phyloP scores from a whole-genome alignment of 1,140 invertebrate genomes.

The Anoplophora glabripennis region DNA sequence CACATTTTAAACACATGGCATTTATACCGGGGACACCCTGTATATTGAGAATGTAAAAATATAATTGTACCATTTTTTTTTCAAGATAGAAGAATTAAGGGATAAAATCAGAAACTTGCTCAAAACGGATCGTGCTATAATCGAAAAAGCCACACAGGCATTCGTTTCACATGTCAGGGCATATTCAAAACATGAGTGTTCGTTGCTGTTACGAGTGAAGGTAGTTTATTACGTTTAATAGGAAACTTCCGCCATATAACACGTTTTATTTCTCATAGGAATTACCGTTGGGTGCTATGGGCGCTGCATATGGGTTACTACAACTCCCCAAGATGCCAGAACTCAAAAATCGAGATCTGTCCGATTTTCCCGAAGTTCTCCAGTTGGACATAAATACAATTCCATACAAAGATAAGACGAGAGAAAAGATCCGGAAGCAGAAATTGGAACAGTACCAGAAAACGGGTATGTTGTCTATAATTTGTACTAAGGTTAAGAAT shows the following conservation, averaged over 20 bases:
- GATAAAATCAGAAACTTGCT: conserved; percentile 62
- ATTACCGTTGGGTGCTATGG: conserved; percentile 81
- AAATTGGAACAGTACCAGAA: conserved; percentile 70
- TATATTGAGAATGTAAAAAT: background rate
- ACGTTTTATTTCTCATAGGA: conserved; percentile 54
- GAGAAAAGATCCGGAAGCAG: conserved; percentile 68
- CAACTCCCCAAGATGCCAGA: conserved; percentile 95
- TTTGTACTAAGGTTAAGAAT: too few species aligned
- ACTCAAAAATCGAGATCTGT: conserved; percentile 67
- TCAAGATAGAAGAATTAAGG: conserved; percentile 38
- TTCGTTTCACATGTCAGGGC: conserved; percentile 94
- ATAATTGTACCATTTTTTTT: conserved; percentile 14
- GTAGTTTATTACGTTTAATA: conserved; percentile 38
- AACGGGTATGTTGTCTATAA: conserved; percentile 56
- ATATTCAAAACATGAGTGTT: conserved; percentile 96
- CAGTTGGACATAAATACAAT: conserved; percentile 74
- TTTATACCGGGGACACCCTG: background rate
- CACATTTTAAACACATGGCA: background rate
- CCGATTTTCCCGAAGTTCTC: conserved; percentile 63
- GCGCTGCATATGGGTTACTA: conserved; percentile 83
- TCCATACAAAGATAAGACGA: conserved; percentile 77
- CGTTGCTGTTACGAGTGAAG: conserved; percentile 82
- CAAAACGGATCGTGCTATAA: conserved; percentile 67
- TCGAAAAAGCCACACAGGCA: conserved; percentile 86
- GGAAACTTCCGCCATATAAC: background rate